phyloP scores from a whole-genome alignment of 2,888 invertebrate species.

The Bibio marci region DNA sequence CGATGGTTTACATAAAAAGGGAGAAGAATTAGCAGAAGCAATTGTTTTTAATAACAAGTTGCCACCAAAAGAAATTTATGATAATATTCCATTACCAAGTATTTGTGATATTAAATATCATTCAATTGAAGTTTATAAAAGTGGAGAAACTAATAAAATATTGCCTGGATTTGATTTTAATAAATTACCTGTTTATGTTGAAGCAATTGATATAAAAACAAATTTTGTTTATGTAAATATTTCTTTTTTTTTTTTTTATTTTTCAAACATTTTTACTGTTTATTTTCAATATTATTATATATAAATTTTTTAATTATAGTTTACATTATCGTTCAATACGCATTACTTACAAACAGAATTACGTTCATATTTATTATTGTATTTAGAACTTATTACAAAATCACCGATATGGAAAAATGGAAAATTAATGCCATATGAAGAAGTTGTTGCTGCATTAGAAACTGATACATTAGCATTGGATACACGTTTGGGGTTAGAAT shows the following conservation, averaged over 20 bases:
- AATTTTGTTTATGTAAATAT: conserved; percentile 68
- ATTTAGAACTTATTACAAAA: conserved; percentile 58
- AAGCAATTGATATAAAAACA: conserved; percentile 62
- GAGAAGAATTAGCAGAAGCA: conserved; percentile 43
- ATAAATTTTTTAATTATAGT: conserved; percentile 31
- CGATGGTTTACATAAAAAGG: conserved; percentile 48
- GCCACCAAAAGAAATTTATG: conserved; percentile 53
- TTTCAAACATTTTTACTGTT: conserved; percentile 2
- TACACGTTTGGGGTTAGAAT: conserved; percentile 45
- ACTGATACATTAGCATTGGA: conserved; percentile 49
- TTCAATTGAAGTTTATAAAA: conserved; percentile 28
- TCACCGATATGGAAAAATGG: conserved; percentile 41
- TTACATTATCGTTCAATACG: conserved; percentile 56
- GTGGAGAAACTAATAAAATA: conserved; percentile 25
- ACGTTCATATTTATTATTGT: conserved; percentile 56
- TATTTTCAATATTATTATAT: conserved; percentile 1
- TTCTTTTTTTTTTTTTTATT: conserved; percentile 13
- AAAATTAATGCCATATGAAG: conserved; percentile 33
- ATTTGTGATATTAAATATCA: conserved; percentile 55
- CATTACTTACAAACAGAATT: conserved; percentile 36
- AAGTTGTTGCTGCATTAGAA: conserved; percentile 62
- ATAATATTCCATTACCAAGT: conserved; percentile 57
- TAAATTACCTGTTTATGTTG: conserved; percentile 53
- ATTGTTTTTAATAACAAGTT: conserved; percentile 58
- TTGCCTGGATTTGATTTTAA: conserved; percentile 39